Evolutionary conservation across 2,888 invertebrate genomes (phyloP).

Genomic region (Thymelicus acteon): DNA sequence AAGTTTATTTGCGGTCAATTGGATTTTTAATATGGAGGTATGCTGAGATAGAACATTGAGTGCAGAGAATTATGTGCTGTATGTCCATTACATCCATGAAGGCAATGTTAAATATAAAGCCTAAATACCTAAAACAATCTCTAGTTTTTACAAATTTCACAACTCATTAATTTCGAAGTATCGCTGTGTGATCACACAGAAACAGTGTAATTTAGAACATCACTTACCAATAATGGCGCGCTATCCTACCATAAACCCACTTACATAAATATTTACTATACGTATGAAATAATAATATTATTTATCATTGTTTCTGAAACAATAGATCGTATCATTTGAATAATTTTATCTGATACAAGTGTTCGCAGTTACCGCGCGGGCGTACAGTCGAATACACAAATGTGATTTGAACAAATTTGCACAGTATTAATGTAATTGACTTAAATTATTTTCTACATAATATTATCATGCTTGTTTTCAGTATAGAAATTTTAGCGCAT

Average conservation of each 20-base stretch:
- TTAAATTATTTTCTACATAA: constrained; percentile 13
- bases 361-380: constrained; percentile 59
- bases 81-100: neutral
- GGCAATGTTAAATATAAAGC: neutral
- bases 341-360: constrained; percentile 80
- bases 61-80: neutral
- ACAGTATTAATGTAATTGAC: constrained; percentile 17
- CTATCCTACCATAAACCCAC: constrained; percentile 61
- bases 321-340: constrained; percentile 83
- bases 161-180: neutral
- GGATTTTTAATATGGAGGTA: constrained; percentile 1
- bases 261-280: constrained; percentile 77
- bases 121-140: neutral
- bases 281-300: constrained; percentile 77
- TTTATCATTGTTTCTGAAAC: constrained; percentile 81
- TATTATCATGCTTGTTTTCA: constrained; percentile 5
- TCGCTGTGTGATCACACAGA: neutral
- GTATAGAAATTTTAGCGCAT: neutral
- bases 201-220: constrained; percentile 17
- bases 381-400: constrained; percentile 42
- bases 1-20: constrained; percentile 16
- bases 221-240: constrained; percentile 45
- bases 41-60: neutral
- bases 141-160: too few species aligned
- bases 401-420: constrained; percentile 22